Evolutionary conservation across 2,113 vertebrate species (phyloP), one percentile per base, ranked within the genome.

Genomic region (Gnathonemus longibarbis): DNA sequence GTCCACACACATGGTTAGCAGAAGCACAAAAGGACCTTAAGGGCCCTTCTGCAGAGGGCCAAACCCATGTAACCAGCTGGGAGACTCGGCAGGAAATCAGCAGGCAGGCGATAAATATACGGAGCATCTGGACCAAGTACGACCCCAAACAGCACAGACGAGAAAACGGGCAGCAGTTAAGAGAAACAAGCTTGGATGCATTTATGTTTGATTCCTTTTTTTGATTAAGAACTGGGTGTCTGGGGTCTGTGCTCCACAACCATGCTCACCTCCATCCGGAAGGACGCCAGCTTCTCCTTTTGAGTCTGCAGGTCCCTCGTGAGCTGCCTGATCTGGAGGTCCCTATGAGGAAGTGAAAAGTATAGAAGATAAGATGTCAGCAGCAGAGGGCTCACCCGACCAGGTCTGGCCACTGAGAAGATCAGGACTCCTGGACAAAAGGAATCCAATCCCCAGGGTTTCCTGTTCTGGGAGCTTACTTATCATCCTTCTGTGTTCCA

Each of bases 401-500:
- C 62, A 70, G 62, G 62, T 31, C 35, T 80, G 35, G 74, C 31
- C 39, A 80, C 35, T 39, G 15, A 15, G n/a, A 80, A 42, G 35
- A 80, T 42, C 74, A 39, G 15, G 74, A 80, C 31, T 80, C 70
- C 10, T 6, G 1, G 62, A 27, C 3, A 66, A 66, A 66, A 66
- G 27, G 62, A 3, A 62, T 27, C 24, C 58, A 3, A 66, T 66
- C 62, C n/a, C 9, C 62, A 27, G 24, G n/a, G 62, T 11, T 66
- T 27, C 62, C 9, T 66, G 62, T 31, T 27, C 48, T 84, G 42
- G 49, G 24, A 31, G 27, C 97, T 97, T 94, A 99, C 98, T 97
- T 99, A 91, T 99, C 98, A 19, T 98, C 97, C 92, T 96, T 98
- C 91, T 94, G 96, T 96, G 98, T 96, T 89, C 98, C 98, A 0